Percentiles rank a stretch among this genome's conserved stretches.
phyloP scores from a whole-genome alignment of 2,888 invertebrate species.

The Pilophorus perplexus region DNA sequence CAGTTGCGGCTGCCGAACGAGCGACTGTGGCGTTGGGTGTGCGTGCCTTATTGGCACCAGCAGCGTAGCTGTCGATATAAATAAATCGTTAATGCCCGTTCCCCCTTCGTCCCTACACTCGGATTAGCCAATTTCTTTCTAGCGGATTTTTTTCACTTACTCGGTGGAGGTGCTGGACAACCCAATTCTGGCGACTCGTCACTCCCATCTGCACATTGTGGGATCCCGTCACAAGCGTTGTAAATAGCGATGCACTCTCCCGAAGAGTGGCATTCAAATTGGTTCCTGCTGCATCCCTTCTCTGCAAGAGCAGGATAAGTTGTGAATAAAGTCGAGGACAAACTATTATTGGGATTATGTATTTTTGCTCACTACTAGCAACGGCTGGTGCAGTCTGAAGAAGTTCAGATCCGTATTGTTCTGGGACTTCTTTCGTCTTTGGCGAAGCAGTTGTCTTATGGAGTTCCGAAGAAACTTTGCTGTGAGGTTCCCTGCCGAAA shows the following conservation, averaged over 20 bases:
- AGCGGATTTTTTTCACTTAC: neutral
- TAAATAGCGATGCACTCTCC: slow-evolving; percentile 92
- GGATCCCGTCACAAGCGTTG: slow-evolving; percentile 91
- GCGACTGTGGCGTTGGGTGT: slow-evolving; percentile 2
- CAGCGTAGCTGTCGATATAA: slow-evolving; percentile 1
- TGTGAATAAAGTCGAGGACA: neutral
- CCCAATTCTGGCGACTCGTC: slow-evolving; percentile 84
- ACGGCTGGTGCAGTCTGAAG: too few relatives aligned
- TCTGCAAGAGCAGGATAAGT: slow-evolving; percentile 51
- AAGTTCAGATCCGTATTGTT: slow-evolving; percentile 14
- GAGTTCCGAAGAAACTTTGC: neutral
- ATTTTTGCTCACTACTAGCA: too few relatives aligned
- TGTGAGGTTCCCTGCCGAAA: slow-evolving; percentile 10
- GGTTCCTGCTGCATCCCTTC: slow-evolving; percentile 73
- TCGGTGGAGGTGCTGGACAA: slow-evolving; percentile 59
- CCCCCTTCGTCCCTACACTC: neutral
- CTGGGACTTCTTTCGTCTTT: slow-evolving; percentile 20
- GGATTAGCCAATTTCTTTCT: neutral
- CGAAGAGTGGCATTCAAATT: slow-evolving; percentile 77
- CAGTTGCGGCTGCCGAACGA: slow-evolving; percentile 5
- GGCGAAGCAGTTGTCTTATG: slow-evolving; percentile 24
- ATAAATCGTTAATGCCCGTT: neutral
- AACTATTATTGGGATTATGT: too few relatives aligned
- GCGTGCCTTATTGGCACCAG: slow-evolving; percentile 9
- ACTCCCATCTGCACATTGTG: slow-evolving; percentile 86